Base-by-base conservation (phyloP, 2,888 invertebrate species). In the Craniophora ligustri region DNA sequence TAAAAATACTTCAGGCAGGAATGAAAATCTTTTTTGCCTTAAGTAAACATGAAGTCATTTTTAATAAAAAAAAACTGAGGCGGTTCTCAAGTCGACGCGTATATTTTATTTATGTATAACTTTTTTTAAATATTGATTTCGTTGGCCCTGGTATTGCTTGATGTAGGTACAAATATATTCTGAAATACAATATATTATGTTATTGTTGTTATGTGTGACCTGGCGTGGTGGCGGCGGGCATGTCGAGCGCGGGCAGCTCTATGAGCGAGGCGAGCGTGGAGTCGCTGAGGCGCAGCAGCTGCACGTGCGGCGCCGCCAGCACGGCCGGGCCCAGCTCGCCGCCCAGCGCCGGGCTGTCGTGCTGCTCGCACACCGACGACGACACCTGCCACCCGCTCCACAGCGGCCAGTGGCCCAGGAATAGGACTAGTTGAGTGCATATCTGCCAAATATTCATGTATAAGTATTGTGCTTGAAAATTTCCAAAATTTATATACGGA, bases 381-480 rank as follows among this genome's bases (percentile, higher is more conserved):
- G 98, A 97, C 15, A 98, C 93, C 58, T 98, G 95, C 38, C 98
- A 96, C 0, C 98, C 98, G 45, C 98, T 97, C 59, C 98, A 97
- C 93, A 98, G 96, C 10, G 99, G 99, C 94, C 99, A 99, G 86
- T 99, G 99, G 0, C 98, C 98, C 70, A 99, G 92, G 92, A 98
- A 98, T 67, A 98, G 96, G 5, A 99, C 96, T 71, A 99, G 94
- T 89, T 99, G 98, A 71, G 96, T 96, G 81, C 98, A 95, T 63
- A 97, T 94, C 96, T 96, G 74, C 0, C 36, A 6, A 47, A 47
- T 11, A n/a, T 13, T 34, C 3, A 32, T 11, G 8, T 10, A n/a
- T 10, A 16, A 53, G 34, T 53, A 45, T 46, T 28, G 21, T 21
- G n/a, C 7, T 2, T n/a, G n/a, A 26, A 26, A 10, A 26, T n/a